phyloP scores from a whole-genome alignment of 2,113 vertebrate species.

The Leptobrachium leishanense region DNA sequence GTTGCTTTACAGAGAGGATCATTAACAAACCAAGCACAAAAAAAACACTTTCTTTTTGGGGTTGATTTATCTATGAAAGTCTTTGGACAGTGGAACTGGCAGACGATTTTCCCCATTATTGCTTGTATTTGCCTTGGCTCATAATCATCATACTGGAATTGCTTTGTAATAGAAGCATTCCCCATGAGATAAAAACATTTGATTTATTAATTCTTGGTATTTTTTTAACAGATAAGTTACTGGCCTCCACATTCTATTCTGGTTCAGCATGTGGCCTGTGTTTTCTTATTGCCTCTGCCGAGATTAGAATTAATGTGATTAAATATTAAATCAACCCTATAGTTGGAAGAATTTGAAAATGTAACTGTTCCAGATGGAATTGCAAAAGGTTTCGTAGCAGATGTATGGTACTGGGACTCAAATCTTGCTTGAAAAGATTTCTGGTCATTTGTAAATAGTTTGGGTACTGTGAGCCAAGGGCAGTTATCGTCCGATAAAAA shows the following conservation, averaged over 20 bases:
- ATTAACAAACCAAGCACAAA: conserved; percentile 47
- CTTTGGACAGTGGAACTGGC: conserved; percentile 56
- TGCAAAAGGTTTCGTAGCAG: conserved; percentile 45
- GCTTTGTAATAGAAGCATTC: conserved; percentile 57
- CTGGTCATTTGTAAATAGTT: background rate
- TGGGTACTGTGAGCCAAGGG: background rate
- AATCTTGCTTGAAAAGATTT: conserved; percentile 7
- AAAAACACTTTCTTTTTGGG: conserved; percentile 50
- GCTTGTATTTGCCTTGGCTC: conserved; percentile 64
- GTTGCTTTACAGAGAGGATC: background rate
- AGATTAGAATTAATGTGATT: conserved; percentile 56
- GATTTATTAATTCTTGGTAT: conserved; percentile 62
- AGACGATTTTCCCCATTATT: conserved; percentile 54
- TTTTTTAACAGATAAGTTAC: conserved; percentile 59
- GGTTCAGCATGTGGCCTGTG: conserved; percentile 50
- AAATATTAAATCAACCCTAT: conserved; percentile 53
- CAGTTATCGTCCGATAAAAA: background rate
- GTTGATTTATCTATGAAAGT: conserved; percentile 46
- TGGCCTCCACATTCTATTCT: conserved; percentile 47
- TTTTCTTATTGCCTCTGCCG: conserved; percentile 52
- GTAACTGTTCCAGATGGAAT: conserved; percentile 50
- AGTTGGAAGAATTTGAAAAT: conserved; percentile 51
- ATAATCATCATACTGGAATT: conserved; percentile 49
- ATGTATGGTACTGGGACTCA: conserved; percentile 44
- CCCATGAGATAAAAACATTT: conserved; percentile 62